Evolutionary conservation across 1,140 invertebrate genomes (phyloP).

Genomic region (Sesamia nonagrioides): DNA sequence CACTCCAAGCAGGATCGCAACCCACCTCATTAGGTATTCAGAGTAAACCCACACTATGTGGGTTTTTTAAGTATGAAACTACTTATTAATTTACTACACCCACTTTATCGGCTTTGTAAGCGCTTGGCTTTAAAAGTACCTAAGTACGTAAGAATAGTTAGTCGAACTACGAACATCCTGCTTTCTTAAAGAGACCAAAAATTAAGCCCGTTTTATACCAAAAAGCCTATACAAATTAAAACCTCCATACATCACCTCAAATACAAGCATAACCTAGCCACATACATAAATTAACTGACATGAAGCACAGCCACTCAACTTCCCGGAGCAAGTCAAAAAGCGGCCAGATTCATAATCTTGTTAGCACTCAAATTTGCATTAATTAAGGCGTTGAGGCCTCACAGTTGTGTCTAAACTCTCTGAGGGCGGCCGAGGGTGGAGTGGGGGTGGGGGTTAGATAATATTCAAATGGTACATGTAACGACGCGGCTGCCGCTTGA

Average conservation of each 20-base stretch:
- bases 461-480: conserved; percentile 88
- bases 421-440: conserved; percentile 36
- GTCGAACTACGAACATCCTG: too few relatives aligned
- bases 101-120: too few relatives aligned
- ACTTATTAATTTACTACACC: too few relatives aligned
- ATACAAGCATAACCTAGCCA: conserved; percentile 5
- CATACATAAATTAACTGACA: conserved; percentile 62
- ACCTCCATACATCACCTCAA: neutral
- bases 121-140: too few relatives aligned
- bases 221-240: neutral
- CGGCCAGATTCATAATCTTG: conserved; percentile 86
- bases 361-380: conserved; percentile 87
- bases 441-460: conserved; percentile 70
- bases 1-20: too few relatives aligned
- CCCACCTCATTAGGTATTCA: too few relatives aligned
- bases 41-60: too few relatives aligned
- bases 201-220: too few relatives aligned
- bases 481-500: conserved; percentile 72
- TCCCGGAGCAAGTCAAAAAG: conserved; percentile 79
- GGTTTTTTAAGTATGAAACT: too few relatives aligned
- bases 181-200: too few relatives aligned
- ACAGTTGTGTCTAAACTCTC: conserved; percentile 75
- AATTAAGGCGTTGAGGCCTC: conserved; percentile 83
- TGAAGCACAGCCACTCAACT: conserved; percentile 71
- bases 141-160: too few relatives aligned